Evolutionary conservation across 2,113 vertebrate genomes (phyloP).

Genomic region (Urocitellus parryii): DNA sequence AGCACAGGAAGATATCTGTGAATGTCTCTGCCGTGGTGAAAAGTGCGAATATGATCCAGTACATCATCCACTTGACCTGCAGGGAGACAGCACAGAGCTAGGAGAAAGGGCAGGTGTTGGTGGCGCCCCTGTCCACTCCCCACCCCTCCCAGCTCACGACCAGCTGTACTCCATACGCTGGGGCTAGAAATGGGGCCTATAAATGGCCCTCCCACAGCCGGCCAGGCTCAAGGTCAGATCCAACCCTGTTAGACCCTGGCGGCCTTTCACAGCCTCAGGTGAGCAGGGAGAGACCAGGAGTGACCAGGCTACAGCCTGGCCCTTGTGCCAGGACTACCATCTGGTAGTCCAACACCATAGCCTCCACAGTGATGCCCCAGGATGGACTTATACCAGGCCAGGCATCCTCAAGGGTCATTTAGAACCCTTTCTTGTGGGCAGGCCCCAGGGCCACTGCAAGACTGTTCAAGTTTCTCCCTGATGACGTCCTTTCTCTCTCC

Average conservation of each 20-base stretch:
- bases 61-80: constrained; percentile 99
- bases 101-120: not conserved
- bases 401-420: not conserved
- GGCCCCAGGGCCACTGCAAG: not conserved
- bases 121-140: too few species aligned
- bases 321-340: not conserved
- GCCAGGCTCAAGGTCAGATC: not conserved
- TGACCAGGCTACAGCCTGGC: not conserved
- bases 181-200: not conserved
- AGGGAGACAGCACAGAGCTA: constrained; percentile 59
- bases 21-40: constrained; percentile 97
- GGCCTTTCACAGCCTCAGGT: not conserved
- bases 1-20: constrained; percentile 98
- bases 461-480: not conserved
- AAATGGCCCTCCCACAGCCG: not conserved
- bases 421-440: not conserved
- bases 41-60: constrained; percentile 99
- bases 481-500: not conserved
- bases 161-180: not conserved
- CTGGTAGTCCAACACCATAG: not conserved
- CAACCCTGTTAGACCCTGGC: not conserved
- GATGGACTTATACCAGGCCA: not conserved
- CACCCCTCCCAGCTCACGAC: not conserved
- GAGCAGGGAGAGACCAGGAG: not conserved
- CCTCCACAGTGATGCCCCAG: not conserved